phyloP scores from a whole-genome alignment of 2,888 invertebrate species.

The Fragum fragum region DNA sequence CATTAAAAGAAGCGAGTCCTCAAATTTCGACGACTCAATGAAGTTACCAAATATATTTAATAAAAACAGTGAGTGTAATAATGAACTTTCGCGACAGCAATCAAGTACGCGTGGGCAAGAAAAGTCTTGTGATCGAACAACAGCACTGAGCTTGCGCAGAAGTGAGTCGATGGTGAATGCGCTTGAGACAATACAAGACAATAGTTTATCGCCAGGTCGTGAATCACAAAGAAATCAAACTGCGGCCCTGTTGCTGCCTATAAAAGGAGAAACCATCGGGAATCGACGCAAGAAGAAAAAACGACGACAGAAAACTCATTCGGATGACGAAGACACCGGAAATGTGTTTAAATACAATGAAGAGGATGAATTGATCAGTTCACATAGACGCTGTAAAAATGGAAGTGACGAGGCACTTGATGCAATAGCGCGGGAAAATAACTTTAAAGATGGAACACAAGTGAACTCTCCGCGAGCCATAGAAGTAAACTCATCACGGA shows the following conservation, averaged over 20 bases:
- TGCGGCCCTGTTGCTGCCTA: slow-evolving; percentile 54
- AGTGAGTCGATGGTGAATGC: slow-evolving; percentile 58
- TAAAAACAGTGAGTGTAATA: slow-evolving; percentile 36
- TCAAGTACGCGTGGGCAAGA: slow-evolving; percentile 27
- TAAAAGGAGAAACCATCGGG: slow-evolving; percentile 40
- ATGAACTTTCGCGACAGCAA: slow-evolving; percentile 40
- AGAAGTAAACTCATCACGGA: slow-evolving; percentile 55
- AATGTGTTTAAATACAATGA: slow-evolving; percentile 16
- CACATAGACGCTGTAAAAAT: slow-evolving; percentile 16
- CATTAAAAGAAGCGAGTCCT: background rate
- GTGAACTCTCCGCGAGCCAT: slow-evolving; percentile 50
- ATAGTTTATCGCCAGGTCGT: slow-evolving; percentile 23
- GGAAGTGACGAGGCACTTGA: slow-evolving; percentile 53
- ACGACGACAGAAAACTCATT: slow-evolving; percentile 20
- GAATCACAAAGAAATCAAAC: slow-evolving; percentile 45
- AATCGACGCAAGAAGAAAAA: slow-evolving; percentile 64
- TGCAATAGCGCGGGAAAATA: slow-evolving; percentile 56
- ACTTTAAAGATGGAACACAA: slow-evolving; percentile 41
- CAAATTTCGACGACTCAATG: slow-evolving; percentile 34
- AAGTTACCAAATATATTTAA: slow-evolving; percentile 59
- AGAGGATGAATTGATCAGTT: slow-evolving; percentile 9
- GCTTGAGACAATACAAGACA: background rate
- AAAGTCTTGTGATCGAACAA: slow-evolving; percentile 32
- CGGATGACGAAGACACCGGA: slow-evolving; percentile 28
- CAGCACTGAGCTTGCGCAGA: slow-evolving; percentile 46